Base-by-base conservation (phyloP, 2,113 vertebrate species). In the Felis chaus region DNA sequence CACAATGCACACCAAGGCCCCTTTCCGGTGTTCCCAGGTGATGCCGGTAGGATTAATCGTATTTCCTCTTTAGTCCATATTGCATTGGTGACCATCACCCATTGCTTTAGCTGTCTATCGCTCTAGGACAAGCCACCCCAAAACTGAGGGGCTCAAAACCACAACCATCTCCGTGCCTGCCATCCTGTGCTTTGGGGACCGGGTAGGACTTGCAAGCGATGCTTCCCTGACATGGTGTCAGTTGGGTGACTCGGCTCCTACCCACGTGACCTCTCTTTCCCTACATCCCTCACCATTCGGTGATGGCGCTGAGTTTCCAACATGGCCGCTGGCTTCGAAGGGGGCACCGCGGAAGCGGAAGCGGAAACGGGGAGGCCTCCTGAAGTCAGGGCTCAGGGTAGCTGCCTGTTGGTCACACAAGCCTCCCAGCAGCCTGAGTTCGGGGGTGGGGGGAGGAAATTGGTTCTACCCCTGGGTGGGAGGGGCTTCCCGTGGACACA, bases 1-100 rank as follows among this genome's bases (percentile, higher is more conserved):
- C 25, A 5, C n/a, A 3, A 4, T 4, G 10, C 15, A 11, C 9
- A 5, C 6, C 14, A 9, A 1, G 27, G 73, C 55, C 31, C 45
- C 29, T 25, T 11, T 0, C 45, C 23, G 0, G 12, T 55, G 9
- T 27, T 36, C 29, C 45, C 16, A 1, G n/a, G 13, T 0, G 4
- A 29, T 3, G 48, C 15, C 31, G 31, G 86, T 9, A 31, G 85
- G 41, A 41, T 4, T 25, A 4, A 9, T 12, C 0, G 1, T 13
- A 15, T 45, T 79, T 76, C 45, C 29, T 36, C 12, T 53, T 65
- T 12, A 10, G 45, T 23, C 27, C 41, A 3, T 29, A 4, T 15
- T 18, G 27, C 15, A 3, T 2, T 53, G 57, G 50, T 78, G 36
- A 10, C n/a, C 57, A 16, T n/a, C 55, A 12, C 0, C 1, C 1